Percentiles rank a stretch among this genome's conserved stretches.
Conservation (phyloP, 53 echinoderm and acorn worm genomes). For the Holothuria scabra region DNA sequence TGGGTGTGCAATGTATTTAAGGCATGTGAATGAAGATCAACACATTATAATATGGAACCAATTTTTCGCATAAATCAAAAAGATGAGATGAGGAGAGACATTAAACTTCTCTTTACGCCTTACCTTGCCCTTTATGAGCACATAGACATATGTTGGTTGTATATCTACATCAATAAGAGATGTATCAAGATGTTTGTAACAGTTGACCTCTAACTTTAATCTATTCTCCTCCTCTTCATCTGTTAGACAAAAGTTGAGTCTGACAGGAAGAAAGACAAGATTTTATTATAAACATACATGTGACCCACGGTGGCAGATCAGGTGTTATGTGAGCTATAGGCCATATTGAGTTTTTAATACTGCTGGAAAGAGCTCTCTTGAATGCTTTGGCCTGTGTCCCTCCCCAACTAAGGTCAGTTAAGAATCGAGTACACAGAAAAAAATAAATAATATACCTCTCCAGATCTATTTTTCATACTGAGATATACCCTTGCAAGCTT, state of each 20-base stretch:
- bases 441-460: too few species aligned
- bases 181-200: conserved; percentile 89
- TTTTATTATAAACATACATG: neutral
- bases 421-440: too few species aligned
- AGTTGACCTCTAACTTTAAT: conserved; percentile 76
- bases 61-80: neutral
- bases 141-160: conserved; percentile 91
- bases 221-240: conserved; percentile 86
- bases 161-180: conserved; percentile 92
- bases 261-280: conserved; percentile 26
- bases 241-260: conserved; percentile 74
- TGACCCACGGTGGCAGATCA: too few species aligned
- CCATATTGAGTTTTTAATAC: too few species aligned
- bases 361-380: too few species aligned
- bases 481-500: too few species aligned
- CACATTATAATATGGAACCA: neutral
- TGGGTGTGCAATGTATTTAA: too few species aligned
- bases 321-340: too few species aligned
- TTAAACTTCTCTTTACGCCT: neutral
- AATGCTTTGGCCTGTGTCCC: too few species aligned
- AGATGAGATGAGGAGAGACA: neutral
- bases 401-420: too few species aligned
- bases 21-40: too few species aligned
- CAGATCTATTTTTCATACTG: too few species aligned
- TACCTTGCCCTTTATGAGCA: conserved; percentile 94